Percentiles rank a stretch among this genome's conserved stretches.
Evolutionary conservation across 2,888 invertebrate species (phyloP).

Genomic region (Dastarcus helophoroides): DNA sequence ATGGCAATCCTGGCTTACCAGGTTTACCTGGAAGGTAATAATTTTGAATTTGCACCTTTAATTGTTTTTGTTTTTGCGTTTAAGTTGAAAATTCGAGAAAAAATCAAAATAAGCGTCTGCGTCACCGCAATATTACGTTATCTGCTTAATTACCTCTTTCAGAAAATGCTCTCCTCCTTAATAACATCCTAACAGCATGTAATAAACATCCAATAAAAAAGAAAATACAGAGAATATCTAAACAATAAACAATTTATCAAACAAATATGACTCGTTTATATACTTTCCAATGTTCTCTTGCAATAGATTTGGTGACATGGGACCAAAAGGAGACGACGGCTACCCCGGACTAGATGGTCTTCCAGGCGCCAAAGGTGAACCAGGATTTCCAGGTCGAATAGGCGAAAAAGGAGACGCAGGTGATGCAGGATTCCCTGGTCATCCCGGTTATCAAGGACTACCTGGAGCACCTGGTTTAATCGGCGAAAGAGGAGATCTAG

Average conservation of each 20-base stretch:
- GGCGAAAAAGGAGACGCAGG: constrained; percentile 23
- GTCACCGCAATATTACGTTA: too few species aligned
- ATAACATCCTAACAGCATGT: too few species aligned
- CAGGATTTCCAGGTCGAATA: constrained; percentile 24
- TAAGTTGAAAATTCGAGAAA: too few species aligned
- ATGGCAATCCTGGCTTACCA: constrained; percentile 22
- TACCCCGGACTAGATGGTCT: constrained; percentile 26
- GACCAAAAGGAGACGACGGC: constrained; percentile 30
- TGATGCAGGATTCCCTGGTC: constrained; percentile 32
- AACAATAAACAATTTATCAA: too few species aligned
- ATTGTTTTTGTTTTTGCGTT: neutral
- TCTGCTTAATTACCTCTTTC: too few species aligned
- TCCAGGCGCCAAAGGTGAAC: constrained; percentile 28
- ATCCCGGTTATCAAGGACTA: constrained; percentile 27
- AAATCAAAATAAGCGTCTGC: too few species aligned
- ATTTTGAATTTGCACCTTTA: neutral
- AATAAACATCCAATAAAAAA: too few species aligned
- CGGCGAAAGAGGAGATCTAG: constrained; percentile 38
- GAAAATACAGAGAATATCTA: too few species aligned
- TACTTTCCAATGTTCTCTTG: too few species aligned
- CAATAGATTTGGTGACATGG: constrained; percentile 33
- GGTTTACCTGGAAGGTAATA: constrained; percentile 21
- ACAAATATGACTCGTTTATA: too few species aligned
- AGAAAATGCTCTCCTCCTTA: too few species aligned
- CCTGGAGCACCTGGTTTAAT: constrained; percentile 43